Conservation (phyloP, 53 echinoderm and acorn worm genomes). For the Patiria pectinifera region DNA sequence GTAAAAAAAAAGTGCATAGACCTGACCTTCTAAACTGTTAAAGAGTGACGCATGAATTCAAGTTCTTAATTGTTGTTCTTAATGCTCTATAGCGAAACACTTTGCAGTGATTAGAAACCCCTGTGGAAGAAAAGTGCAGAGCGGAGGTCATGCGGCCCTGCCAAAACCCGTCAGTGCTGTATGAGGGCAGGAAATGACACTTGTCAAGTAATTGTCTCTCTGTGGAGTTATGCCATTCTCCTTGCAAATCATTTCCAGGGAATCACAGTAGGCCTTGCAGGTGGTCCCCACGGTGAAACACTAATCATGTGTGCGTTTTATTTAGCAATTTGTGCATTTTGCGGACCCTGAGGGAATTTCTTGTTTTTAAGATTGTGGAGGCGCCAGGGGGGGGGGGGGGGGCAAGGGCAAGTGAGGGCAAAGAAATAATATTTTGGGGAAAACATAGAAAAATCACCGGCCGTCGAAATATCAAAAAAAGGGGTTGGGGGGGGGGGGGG, state of each 20-base stretch:
- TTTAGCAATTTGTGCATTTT: no score
- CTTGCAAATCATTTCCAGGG: background rate
- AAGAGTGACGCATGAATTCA: conserved; percentile 49
- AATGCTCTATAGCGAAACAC: conserved; percentile 46
- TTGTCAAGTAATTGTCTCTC: conserved; percentile 17
- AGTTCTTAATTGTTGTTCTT: conserved; percentile 60
- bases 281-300: no score
- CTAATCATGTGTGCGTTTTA: no score
- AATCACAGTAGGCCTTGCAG: background rate
- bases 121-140: conserved; percentile 49
- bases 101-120: conserved; percentile 26
- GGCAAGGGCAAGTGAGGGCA: no score
- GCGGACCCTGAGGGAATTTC: no score
- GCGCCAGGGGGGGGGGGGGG: no score
- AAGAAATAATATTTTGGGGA: no score
- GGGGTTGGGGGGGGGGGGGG: no score
- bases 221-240: background rate
- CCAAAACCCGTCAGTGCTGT: conserved; percentile 12
- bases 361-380: no score
- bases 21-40: conserved; percentile 38
- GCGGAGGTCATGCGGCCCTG: conserved; percentile 25
- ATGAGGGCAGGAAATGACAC: conserved; percentile 39
- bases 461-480: no score
- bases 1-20: conserved; percentile 37
- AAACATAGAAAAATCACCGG: no score